Percentiles rank a stretch among this genome's conserved stretches.
These are phyloP conservation scores for Lucifuga dentata DNA, from an alignment of 2,113 vertebrate genomes.

Conservation along the genomic window DNA sequence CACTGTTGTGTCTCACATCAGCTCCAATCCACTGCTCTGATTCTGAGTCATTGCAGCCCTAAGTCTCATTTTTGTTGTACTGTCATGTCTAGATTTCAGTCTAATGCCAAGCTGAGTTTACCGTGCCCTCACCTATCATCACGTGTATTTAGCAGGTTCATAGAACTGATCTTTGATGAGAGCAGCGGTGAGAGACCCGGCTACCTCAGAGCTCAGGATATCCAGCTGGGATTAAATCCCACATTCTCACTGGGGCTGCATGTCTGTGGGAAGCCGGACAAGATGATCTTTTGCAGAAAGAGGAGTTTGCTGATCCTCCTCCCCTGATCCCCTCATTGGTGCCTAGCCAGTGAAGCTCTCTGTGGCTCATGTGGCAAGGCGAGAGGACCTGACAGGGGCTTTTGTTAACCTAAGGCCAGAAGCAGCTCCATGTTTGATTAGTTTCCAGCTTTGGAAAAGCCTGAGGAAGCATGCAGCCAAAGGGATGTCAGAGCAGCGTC, in stretches of 20 bases:
- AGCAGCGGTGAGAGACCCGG: slow-evolving; percentile 59
- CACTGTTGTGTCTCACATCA: slow-evolving; percentile 46
- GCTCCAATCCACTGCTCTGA: slow-evolving; percentile 50
- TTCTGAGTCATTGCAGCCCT: slow-evolving; percentile 28
- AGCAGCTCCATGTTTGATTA: slow-evolving; percentile 78
- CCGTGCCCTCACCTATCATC: slow-evolving; percentile 54
- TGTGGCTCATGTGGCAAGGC: slow-evolving; percentile 66
- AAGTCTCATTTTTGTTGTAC: slow-evolving; percentile 58
- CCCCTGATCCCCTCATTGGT: slow-evolving; percentile 58
- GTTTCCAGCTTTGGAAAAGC: slow-evolving; percentile 75
- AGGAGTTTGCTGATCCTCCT: slow-evolving; percentile 70
- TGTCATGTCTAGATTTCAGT: slow-evolving; percentile 49
- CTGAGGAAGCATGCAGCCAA: slow-evolving; percentile 73
- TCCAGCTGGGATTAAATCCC: slow-evolving; percentile 75
- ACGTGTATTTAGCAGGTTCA: slow-evolving; percentile 47
- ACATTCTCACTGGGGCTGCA: slow-evolving; percentile 59
- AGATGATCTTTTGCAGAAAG: slow-evolving; percentile 82
- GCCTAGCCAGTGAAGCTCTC: slow-evolving; percentile 71
- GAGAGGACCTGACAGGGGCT: slow-evolving; percentile 76
- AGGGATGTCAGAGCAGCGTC: slow-evolving; percentile 75
- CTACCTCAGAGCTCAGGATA: slow-evolving; percentile 60
- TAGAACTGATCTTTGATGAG: slow-evolving; percentile 59
- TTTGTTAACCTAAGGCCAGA: slow-evolving; percentile 79
- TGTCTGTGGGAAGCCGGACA: slow-evolving; percentile 67
- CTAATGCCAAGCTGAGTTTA: slow-evolving; percentile 38